Evolutionary conservation across 2,797 vertebrate genomes (phyloP).

Genomic region (Molossus alvarezi): DNA sequence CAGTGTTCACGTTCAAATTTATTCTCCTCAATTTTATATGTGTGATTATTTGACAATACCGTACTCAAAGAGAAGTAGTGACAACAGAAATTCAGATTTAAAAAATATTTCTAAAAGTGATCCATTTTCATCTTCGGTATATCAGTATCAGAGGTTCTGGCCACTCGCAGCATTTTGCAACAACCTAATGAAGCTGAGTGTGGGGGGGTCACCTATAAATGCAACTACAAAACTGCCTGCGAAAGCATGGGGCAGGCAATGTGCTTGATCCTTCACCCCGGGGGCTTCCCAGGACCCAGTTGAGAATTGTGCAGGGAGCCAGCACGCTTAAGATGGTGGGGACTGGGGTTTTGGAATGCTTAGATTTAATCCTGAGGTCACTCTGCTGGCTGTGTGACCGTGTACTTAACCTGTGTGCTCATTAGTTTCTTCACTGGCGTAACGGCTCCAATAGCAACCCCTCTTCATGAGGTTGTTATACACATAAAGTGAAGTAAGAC

Average conservation of each 20-base stretch:
- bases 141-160: not conserved
- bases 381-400: not conserved
- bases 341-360: not conserved
- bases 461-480: not conserved
- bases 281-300: no score
- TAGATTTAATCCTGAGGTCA: not conserved
- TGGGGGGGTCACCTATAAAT: not conserved
- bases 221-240: not conserved
- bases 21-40: not conserved
- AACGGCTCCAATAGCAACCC: not conserved
- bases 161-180: not conserved
- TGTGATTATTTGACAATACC: conserved; percentile 13
- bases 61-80: conserved; percentile 20
- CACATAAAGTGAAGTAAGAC: not conserved
- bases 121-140: conserved; percentile 22
- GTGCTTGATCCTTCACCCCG: not conserved
- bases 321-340: not conserved
- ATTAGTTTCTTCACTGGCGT: not conserved
- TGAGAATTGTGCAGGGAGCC: not conserved
- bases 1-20: conserved; percentile 43
- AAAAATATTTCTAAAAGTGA: not conserved
- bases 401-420: not conserved
- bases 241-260: not conserved
- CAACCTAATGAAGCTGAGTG: not conserved
- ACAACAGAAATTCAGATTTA: conserved; percentile 33